These are phyloP conservation scores for Bombus sylvicola DNA, from an alignment of 1,140 invertebrate genomes.

Conservation along the genomic window DNA sequence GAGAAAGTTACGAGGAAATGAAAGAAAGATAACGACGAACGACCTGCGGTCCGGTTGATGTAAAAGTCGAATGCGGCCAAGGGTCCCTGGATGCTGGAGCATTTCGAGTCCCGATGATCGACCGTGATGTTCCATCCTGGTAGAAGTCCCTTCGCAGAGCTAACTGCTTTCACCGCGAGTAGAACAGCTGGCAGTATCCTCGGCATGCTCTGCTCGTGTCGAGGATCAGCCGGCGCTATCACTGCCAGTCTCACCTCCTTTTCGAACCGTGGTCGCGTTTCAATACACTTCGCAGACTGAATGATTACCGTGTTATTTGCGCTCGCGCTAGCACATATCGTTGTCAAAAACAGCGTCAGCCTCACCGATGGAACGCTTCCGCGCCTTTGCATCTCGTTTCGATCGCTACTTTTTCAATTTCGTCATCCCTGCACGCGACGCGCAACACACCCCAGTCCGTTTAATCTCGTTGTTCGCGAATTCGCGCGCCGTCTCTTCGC, in stretches of 20 bases:
- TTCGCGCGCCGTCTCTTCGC: too few relatives aligned
- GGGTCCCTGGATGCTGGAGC: conserved; percentile 90
- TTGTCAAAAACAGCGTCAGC: not conserved
- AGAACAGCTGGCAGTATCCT: conserved; percentile 89
- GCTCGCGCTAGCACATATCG: conserved; percentile 19
- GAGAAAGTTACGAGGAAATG: too few relatives aligned
- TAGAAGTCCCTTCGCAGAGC: conserved; percentile 84
- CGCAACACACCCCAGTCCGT: not conserved
- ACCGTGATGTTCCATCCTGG: conserved; percentile 87
- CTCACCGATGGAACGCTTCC: not conserved
- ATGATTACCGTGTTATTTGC: not conserved
- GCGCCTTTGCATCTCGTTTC: conserved; percentile 21
- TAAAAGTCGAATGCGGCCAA: conserved; percentile 92
- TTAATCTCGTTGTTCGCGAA: not conserved
- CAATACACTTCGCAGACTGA: conserved; percentile 57
- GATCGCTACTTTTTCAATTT: not conserved
- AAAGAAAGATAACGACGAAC: not conserved
- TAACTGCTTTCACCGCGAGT: conserved; percentile 87
- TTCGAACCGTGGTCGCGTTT: conserved; percentile 51
- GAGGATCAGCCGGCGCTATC: conserved; percentile 86
- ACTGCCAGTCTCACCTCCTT: conserved; percentile 86
- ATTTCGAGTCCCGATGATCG: conserved; percentile 89
- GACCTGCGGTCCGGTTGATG: conserved; percentile 87
- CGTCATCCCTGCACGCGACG: not conserved
- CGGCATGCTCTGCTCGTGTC: conserved; percentile 86